Percentiles rank a stretch among this genome's conserved stretches.
These are phyloP conservation scores for Aleiodes sp. DNA, from an alignment of 1,140 invertebrate genomes.

Conservation along the genomic window DNA sequence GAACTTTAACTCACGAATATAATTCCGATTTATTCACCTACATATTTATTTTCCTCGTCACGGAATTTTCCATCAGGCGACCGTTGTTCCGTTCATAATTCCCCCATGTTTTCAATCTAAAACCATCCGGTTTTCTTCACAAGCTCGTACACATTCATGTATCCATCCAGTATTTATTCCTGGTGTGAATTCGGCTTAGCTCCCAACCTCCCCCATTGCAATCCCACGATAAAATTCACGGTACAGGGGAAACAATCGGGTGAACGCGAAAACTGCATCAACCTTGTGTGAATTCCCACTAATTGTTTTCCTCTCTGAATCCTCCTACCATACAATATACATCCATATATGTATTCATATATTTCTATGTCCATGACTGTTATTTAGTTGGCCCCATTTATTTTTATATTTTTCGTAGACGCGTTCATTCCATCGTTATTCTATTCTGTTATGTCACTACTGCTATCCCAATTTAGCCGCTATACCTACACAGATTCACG, in stretches of 20 bases:
- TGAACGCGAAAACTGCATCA: slow-evolving; percentile 57
- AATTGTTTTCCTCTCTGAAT: slow-evolving; percentile 48
- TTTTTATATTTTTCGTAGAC: neutral
- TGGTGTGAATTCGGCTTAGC: slow-evolving; percentile 50
- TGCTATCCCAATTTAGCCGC: neutral
- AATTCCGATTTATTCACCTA: too few relatives aligned
- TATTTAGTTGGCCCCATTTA: neutral
- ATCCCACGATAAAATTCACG: neutral
- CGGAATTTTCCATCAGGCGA: too few relatives aligned
- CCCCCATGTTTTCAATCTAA: slow-evolving; percentile 21
- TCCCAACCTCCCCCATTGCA: neutral
- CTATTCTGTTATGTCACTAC: neutral
- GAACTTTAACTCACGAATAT: too few relatives aligned
- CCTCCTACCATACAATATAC: neutral
- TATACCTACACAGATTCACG: neutral
- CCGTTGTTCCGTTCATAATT: neutral
- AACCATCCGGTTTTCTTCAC: slow-evolving; percentile 7
- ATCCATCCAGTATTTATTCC: slow-evolving; percentile 42
- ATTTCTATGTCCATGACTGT: neutral
- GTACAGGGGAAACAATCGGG: slow-evolving; percentile 22
- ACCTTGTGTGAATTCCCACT: slow-evolving; percentile 49
- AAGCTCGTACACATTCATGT: neutral
- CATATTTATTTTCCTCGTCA: too few relatives aligned
- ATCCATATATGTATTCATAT: neutral
- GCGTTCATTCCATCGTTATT: neutral